These are phyloP conservation scores for Lysandra coridon DNA, from an alignment of 2,888 invertebrate species.

Conservation along the genomic window DNA sequence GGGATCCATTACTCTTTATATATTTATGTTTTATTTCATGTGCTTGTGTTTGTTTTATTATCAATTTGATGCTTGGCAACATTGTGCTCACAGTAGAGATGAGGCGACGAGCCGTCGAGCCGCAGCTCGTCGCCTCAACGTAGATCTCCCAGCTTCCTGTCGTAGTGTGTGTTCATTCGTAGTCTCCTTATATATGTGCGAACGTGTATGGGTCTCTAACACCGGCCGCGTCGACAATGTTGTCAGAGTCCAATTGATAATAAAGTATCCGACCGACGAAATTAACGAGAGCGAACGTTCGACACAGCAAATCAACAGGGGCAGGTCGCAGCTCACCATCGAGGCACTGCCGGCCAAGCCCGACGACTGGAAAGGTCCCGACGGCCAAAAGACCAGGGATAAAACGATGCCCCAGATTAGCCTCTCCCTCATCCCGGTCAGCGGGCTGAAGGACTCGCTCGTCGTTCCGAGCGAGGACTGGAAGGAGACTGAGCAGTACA, in stretches of 20 bases:
- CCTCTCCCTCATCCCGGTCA: conserved; percentile 71
- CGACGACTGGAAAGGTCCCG: conserved; percentile 57
- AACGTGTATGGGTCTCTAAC: conserved; percentile 41
- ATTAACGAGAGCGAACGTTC: conserved; percentile 54
- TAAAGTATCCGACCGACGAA: conserved; percentile 56
- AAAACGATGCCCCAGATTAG: conserved; percentile 73
- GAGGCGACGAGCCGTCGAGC: conserved; percentile 41
- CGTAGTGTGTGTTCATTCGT: conserved; percentile 68
- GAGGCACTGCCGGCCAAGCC: conserved; percentile 64
- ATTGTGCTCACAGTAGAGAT: conserved; percentile 71
- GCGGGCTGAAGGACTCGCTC: conserved; percentile 63
- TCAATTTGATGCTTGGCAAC: conserved; percentile 81
- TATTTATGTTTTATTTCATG: conserved; percentile 55
- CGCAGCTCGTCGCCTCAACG: conserved; percentile 69
- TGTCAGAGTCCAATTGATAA: conserved; percentile 79
- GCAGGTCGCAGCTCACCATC: conserved; percentile 73
- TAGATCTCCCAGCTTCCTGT: conserved; percentile 70
- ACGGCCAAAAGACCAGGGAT: conserved; percentile 48
- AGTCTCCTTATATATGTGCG: conserved; percentile 52
- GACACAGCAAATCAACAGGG: conserved; percentile 78
- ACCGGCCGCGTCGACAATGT: conserved; percentile 51
- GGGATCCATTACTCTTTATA: conserved; percentile 38
- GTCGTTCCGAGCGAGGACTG: conserved; percentile 63
- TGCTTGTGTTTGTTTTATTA: conserved; percentile 80
- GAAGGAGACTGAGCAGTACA: conserved; percentile 68